Base-by-base conservation (phyloP, 2,113 vertebrate genomes). In the Indri indri region DNA sequence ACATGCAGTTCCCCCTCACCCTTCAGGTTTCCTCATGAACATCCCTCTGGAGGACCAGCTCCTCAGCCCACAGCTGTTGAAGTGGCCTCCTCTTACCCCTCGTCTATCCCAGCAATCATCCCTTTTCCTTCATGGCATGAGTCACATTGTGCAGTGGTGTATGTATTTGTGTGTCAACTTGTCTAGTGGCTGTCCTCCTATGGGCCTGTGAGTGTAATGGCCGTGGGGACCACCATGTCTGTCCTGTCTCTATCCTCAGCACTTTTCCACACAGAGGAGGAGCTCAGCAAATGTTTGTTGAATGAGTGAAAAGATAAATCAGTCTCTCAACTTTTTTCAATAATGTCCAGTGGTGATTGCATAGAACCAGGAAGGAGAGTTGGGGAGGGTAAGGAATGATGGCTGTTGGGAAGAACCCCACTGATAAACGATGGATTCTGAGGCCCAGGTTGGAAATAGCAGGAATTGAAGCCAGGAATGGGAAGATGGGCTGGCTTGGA, bases 101-200 rank as follows among this genome's bases (percentile, higher is more conserved):
- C 47, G n/a, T 59, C 12, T 3, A 13, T 32, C 30, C 23, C 37
- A 65, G 6, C 61, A 22, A 8, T 30, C 0, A 2, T 1, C 20
- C 27, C 6, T 32, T 17, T 13, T 27, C 79, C 90, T 83, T 68
- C 22, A 18, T 0, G 20, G 63, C n/a, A 5, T 70, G 18, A 11
- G 47, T 50, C 90, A 66, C 68, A 0, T 0, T 34, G 6, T 61
- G 65, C 17, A 40, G 16, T 30, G 14, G 11, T 37, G 13, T 37
- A 32, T 8, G 22, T 22, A 11, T n/a, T 40, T 83, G 10, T 37
- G 27, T 45, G n/a, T 34, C 22, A 3, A 16, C 57, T 84, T 70
- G 66, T 11, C 61, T 22, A 18, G n/a, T 85, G 45, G 1, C 18
- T 45, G 8, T 45, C 32, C 14, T n/a, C 22, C 50, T 20, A 5